Evolutionary conservation across 92 coral and sea anemone species (phyloP).

Genomic region (Muricea muricata): DNA sequence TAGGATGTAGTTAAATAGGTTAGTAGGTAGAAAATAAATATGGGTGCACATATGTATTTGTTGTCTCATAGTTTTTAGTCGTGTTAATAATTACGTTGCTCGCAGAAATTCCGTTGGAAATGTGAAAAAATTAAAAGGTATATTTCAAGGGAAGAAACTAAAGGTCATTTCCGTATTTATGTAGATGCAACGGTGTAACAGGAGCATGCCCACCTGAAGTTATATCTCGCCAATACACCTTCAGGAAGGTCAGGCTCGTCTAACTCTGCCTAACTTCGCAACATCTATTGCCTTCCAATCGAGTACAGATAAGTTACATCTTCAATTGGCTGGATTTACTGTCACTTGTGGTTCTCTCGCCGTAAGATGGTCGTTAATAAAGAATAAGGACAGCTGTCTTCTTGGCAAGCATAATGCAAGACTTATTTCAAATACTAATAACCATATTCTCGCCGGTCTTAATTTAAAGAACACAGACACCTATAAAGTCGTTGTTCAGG

Average conservation of each 20-base stretch:
- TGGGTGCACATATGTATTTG: too few relatives aligned
- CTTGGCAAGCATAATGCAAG: constrained; percentile 26
- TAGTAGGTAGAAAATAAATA: too few relatives aligned
- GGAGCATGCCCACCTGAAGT: constrained; percentile 90
- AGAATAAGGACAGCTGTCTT: constrained; percentile 48
- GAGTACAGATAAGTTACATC: constrained; percentile 68
- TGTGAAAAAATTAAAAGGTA: too few relatives aligned
- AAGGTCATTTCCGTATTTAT: neutral
- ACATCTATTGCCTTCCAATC: constrained; percentile 70
- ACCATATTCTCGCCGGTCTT: constrained; percentile 69
- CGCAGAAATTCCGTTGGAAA: too few relatives aligned
- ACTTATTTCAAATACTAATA: constrained; percentile 50
- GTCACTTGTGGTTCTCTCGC: constrained; percentile 76
- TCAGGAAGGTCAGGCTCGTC: constrained; percentile 67
- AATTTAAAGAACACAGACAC: constrained; percentile 60
- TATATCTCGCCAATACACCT: constrained; percentile 63
- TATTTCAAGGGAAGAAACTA: too few relatives aligned
- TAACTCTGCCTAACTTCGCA: constrained; percentile 65
- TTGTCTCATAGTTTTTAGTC: too few relatives aligned
- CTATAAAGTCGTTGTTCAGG: constrained; percentile 85
- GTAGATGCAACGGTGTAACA: constrained; percentile 90
- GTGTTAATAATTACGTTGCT: too few relatives aligned
- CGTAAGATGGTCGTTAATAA: constrained; percentile 77
- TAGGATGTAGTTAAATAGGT: too few relatives aligned
- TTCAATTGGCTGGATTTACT: constrained; percentile 66